Base-by-base conservation (phyloP, 2,888 invertebrate species). In the Cylindroiulus punctatus region DNA sequence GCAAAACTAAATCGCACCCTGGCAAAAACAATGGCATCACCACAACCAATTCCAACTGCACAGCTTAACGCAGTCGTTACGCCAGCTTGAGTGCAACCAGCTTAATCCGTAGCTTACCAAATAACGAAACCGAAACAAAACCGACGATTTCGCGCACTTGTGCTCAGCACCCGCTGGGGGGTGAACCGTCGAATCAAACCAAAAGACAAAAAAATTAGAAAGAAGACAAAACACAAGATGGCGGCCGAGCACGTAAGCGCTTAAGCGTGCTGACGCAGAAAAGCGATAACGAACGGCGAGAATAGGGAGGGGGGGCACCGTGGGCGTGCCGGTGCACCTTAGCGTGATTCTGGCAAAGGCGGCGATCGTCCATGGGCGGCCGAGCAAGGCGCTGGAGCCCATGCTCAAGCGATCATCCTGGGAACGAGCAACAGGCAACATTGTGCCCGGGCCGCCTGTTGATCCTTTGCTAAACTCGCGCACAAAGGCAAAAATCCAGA, bases 401-500 rank as follows among this genome's bases (percentile, higher is more conserved):
- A 57, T n/a, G 57, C 57, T 57, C 26, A 26, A 65, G 65, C 65
- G 65, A 65, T 65, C 26, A 12, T 65, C 65, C 65, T 65, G 65
- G 65, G 65, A 65, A 65, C 7, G 26, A 22, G 65, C 52, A 65
- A 65, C n/a, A 65, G 65, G 12, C 65, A 65, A 65, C 65, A 26
- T 22, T 52, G n/a, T 65, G 22, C 26, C 26, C 26, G 65, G 65
- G 26, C 65, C 65, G 65, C 65, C 65, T 26, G 65, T 65, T 65
- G 65, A 65, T 65, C 65, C 65, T 65, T 1, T 12, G 65, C 65
- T 8, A 17, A 47, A 47, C 47, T 47, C 14, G 14, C 1, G 57
- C 44, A 44, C 44, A 65, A 65, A 65, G 12, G 65, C 65, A 8
- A 65, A 65, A 65, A 65, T 65, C 65, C 65, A 12, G 26, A 65